Evolutionary conservation across 2,888 invertebrate genomes (phyloP).

Genomic region (Caenorhabditis angaria): DNA sequence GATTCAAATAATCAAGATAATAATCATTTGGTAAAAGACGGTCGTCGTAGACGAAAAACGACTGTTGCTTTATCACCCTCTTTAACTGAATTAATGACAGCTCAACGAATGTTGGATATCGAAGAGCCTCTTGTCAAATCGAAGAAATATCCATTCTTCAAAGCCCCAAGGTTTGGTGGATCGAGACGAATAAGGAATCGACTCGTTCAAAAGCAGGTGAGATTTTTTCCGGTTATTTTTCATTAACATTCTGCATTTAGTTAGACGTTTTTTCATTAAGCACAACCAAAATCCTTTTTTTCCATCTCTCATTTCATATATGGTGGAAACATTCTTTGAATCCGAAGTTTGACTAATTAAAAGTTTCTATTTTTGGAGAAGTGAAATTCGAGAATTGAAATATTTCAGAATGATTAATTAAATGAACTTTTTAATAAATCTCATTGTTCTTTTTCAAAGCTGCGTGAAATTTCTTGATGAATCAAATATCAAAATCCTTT

Average conservation of each 20-base stretch:
- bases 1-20: background rate
- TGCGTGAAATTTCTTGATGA: too few species aligned
- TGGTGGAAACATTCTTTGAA: background rate
- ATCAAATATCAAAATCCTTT: too few species aligned
- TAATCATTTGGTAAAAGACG: background rate
- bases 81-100: slow-evolving; percentile 52
- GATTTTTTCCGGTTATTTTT: slow-evolving; percentile 1
- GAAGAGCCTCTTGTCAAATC: slow-evolving; percentile 52
- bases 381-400: slow-evolving; percentile 5
- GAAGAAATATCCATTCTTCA: slow-evolving; percentile 51
- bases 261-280: too few species aligned
- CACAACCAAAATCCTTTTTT: too few species aligned
- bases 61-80: slow-evolving; percentile 54
- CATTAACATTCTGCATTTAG: background rate
- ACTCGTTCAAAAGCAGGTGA: slow-evolving; percentile 67
- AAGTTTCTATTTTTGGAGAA: background rate
- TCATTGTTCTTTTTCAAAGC: too few species aligned
- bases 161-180: slow-evolving; percentile 49
- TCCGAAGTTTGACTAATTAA: slow-evolving; percentile 3
- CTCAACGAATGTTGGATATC: slow-evolving; percentile 52
- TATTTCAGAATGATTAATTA: too few species aligned
- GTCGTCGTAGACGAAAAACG: slow-evolving; percentile 37
- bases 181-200: slow-evolving; percentile 62
- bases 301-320: background rate
- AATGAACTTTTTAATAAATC: too few species aligned